Percentiles rank a stretch among this genome's conserved stretches.
Conservation (phyloP, 2,888 invertebrate genomes). For the Ceramica pisi region DNA sequence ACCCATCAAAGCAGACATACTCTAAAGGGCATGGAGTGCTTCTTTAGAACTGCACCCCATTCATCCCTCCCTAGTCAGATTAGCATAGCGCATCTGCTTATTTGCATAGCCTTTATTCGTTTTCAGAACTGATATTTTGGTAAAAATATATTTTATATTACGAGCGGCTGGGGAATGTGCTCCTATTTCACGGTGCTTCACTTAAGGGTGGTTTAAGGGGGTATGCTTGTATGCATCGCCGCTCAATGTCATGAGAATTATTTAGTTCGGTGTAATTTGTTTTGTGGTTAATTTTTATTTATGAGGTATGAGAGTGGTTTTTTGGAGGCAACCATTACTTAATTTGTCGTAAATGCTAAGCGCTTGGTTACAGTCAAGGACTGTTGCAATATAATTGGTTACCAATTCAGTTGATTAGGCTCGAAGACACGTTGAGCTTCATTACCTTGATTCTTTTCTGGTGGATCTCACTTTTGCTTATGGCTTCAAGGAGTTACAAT, state of each 20-base stretch:
- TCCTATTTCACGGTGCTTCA: conserved; percentile 56
- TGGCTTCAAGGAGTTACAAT: too few relatives aligned
- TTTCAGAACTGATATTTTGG: conserved; percentile 63
- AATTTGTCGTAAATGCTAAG: background rate
- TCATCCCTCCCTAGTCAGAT: conserved; percentile 64
- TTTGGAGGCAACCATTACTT: too few relatives aligned
- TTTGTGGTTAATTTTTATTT: conserved; percentile 21
- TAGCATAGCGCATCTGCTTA: conserved; percentile 69
- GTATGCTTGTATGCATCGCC: conserved; percentile 36
- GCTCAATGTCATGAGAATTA: conserved; percentile 36
- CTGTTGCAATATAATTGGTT: background rate
- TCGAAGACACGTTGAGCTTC: background rate
- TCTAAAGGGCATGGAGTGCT: conserved; percentile 56
- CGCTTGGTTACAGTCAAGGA: background rate
- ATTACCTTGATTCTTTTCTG: background rate
- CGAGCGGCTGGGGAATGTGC: conserved; percentile 45
- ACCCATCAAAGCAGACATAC: conserved; percentile 44
- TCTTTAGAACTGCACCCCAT: conserved; percentile 68
- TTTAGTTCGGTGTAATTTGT: conserved; percentile 35
- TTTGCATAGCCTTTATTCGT: conserved; percentile 67
- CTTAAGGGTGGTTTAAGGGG: conserved; percentile 37
- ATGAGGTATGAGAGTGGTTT: background rate
- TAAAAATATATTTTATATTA: conserved; percentile 60
- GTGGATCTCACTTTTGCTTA: background rate
- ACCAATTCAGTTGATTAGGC: too few relatives aligned